A percentile compares a stretch with the other conserved stretches of the same genome.
Evolutionary conservation across 2,888 invertebrate genomes (phyloP).

Genomic region (Strigamia transsilvanica): DNA sequence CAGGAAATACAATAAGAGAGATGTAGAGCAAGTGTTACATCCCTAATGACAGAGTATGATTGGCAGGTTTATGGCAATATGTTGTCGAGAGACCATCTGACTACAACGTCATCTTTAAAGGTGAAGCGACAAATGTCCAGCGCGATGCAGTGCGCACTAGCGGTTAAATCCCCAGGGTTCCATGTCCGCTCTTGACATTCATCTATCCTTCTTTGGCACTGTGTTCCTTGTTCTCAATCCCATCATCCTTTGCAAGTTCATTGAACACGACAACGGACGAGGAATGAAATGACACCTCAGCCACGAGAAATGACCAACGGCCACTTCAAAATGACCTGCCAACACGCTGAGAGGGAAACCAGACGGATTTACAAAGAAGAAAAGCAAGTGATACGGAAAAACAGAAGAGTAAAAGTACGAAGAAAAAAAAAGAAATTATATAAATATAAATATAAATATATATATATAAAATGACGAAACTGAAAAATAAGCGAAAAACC

Average conservation of each 20-base stretch:
- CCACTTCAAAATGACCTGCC: conserved; percentile 42
- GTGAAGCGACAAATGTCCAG: conserved; percentile 29
- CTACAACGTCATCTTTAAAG: not conserved
- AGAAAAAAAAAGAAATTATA: not conserved
- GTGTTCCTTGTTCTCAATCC: conserved; percentile 49
- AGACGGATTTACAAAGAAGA: not conserved
- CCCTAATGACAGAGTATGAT: conserved; percentile 8
- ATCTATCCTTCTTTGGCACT: conserved; percentile 37
- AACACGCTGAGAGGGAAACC: not conserved
- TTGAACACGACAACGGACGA: conserved; percentile 37
- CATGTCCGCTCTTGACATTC: conserved; percentile 45
- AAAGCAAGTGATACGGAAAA: not conserved
- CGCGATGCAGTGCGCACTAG: conserved; percentile 3
- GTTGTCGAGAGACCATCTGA: not conserved
- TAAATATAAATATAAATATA: not conserved
- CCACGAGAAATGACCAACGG: conserved; percentile 48
- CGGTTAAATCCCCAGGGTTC: conserved; percentile 43
- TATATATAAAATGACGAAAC: not conserved
- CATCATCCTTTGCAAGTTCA: conserved; percentile 46
- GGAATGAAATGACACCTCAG: conserved; percentile 43
- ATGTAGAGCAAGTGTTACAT: conserved; percentile 16
- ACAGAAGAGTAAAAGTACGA: not conserved
- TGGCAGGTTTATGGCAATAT: conserved; percentile 37
- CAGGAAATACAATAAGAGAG: conserved; percentile 10
- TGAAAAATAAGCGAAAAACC: conserved; percentile 38